phyloP scores from a whole-genome alignment of 2,797 vertebrate genomes.

The Anguilla marmorata region DNA sequence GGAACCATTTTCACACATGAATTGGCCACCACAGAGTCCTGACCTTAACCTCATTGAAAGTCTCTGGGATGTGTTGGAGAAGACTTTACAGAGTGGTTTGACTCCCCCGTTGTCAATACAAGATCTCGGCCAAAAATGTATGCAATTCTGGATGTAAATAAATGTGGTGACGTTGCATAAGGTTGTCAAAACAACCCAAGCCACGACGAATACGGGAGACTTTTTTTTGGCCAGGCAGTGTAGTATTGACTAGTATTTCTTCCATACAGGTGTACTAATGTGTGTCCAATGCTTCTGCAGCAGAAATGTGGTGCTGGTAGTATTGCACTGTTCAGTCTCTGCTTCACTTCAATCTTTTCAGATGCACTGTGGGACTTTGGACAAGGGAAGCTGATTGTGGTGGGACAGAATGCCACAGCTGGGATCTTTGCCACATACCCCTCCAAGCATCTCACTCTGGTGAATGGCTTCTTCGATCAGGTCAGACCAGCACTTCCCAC shows the following conservation, averaged over 20 bases:
- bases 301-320: not conserved
- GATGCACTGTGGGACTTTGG: constrained; percentile 80
- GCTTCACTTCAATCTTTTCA: constrained; percentile 44
- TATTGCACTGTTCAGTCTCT: not conserved
- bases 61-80: too few species aligned
- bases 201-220: too few species aligned
- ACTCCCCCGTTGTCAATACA: too few species aligned
- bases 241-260: not conserved
- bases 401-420: constrained; percentile 77
- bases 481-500: constrained; percentile 57
- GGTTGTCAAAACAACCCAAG: too few species aligned
- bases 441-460: constrained; percentile 75
- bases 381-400: constrained; percentile 63
- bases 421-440: constrained; percentile 89
- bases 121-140: too few species aligned
- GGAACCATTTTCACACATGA: too few species aligned
- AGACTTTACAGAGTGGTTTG: too few species aligned
- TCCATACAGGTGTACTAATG: not conserved
- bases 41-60: too few species aligned
- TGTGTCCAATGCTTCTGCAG: not conserved
- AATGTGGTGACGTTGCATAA: too few species aligned
- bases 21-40: too few species aligned
- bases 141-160: too few species aligned
- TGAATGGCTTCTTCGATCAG: constrained; percentile 88
- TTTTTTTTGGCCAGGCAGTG: too few species aligned